Conservation (phyloP, 2,113 vertebrate genomes). For the Lycaon pictus region DNA sequence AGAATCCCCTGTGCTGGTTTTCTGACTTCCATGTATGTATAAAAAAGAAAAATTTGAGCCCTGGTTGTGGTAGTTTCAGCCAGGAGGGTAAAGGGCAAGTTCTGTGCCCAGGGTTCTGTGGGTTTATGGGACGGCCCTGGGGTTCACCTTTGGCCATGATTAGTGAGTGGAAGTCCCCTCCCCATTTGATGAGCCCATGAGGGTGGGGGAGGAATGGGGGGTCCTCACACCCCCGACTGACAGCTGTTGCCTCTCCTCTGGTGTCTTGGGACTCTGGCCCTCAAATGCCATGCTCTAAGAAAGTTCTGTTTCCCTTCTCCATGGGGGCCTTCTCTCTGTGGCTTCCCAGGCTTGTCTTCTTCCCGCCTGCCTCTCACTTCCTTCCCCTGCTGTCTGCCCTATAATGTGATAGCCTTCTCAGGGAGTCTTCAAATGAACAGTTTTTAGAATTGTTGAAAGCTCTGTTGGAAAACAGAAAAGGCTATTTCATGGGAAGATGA, state of each 20-base stretch:
- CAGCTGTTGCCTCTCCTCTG: background rate
- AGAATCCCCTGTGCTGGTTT: accelerated
- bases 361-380: background rate
- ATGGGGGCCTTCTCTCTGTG: background rate
- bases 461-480: constrained; percentile 73
- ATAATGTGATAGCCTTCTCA: background rate
- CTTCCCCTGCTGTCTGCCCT: background rate
- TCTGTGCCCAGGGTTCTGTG: background rate
- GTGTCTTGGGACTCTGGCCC: background rate
- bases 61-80: background rate
- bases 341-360: accelerated
- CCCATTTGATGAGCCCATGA: background rate
- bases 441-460: constrained; percentile 49
- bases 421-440: constrained; percentile 55
- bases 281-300: background rate
- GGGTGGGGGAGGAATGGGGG: background rate
- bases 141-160: background rate
- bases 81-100: background rate
- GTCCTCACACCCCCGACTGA: background rate
- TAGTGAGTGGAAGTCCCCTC: background rate
- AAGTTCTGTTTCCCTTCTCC: background rate
- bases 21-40: background rate
- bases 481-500: constrained; percentile 70
- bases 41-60: background rate
- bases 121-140: background rate